phyloP scores from a whole-genome alignment of 1,140 invertebrate genomes.

The Phthorimaea operculella region DNA sequence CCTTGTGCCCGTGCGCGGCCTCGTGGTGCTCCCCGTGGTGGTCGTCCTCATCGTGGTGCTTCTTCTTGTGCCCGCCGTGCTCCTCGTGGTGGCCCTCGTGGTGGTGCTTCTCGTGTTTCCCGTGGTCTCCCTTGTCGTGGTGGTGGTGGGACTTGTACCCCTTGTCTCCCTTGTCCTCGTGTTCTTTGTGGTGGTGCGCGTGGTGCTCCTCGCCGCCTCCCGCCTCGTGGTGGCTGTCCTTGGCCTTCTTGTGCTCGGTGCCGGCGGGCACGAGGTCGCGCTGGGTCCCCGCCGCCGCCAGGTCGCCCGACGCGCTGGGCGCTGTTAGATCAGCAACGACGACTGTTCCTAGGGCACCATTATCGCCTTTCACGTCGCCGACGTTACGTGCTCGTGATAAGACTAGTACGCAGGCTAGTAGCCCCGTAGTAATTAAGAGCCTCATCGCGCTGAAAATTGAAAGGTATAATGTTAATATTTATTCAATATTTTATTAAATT shows the following conservation, averaged over 20 bases:
- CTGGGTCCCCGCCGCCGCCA: constrained; percentile 17
- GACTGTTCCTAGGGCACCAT: constrained; percentile 8
- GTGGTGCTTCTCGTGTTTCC: constrained; percentile 77
- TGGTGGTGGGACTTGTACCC: constrained; percentile 76
- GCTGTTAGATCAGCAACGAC: constrained; percentile 7
- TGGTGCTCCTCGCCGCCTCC: constrained; percentile 75
- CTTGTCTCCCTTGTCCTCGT: constrained; percentile 76
- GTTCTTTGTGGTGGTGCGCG: constrained; percentile 71
- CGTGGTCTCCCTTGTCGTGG: constrained; percentile 76
- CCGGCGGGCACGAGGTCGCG: constrained; percentile 62
- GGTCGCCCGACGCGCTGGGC: constrained; percentile 14
- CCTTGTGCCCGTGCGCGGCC: constrained; percentile 79
- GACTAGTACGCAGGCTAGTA: constrained; percentile 33
- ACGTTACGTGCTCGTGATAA: constrained; percentile 39
- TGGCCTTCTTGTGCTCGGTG: constrained; percentile 63
- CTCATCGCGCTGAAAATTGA: constrained; percentile 46
- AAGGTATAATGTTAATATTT: constrained; percentile 4
- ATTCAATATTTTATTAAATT: neutral
- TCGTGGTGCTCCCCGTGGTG: constrained; percentile 78
- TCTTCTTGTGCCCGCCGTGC: constrained; percentile 79
- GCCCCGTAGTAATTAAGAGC: constrained; percentile 37
- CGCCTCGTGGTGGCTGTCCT: constrained; percentile 67
- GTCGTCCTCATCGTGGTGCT: constrained; percentile 77
- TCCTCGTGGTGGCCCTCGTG: constrained; percentile 78
- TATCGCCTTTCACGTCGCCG: constrained; percentile 29